A percentile compares a stretch with the other conserved stretches of the same genome.
phyloP scores from a whole-genome alignment of 2,888 invertebrate species.

The Drosophila sordidula region DNA sequence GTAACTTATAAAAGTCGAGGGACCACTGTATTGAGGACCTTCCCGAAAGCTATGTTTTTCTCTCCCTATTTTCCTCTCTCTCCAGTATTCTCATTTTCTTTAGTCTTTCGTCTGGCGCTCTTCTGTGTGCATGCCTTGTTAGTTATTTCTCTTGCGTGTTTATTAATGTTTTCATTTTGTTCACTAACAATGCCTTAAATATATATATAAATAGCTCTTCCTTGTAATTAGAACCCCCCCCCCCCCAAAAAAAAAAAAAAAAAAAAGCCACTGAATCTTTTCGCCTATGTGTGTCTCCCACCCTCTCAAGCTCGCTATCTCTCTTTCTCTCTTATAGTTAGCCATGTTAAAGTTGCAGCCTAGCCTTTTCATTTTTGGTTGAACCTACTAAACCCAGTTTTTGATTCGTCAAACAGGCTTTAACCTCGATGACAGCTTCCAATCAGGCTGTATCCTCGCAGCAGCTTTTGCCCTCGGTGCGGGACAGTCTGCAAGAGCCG shows the following conservation, averaged over 20 bases:
- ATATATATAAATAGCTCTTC: constrained; percentile 12
- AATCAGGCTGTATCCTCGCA: constrained; percentile 87
- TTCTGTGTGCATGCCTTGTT: constrained; percentile 55
- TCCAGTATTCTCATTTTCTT: constrained; percentile 11
- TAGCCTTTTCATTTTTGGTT: background rate
- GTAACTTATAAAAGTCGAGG: too few relatives aligned
- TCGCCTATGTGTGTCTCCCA: background rate
- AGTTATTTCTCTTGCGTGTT: constrained; percentile 12
- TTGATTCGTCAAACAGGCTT: constrained; percentile 72
- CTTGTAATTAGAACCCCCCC: constrained; percentile 12
- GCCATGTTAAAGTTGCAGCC: constrained; percentile 52
- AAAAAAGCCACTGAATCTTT: background rate
- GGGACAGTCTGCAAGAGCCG: constrained; percentile 88
- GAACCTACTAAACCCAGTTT: constrained; percentile 18
- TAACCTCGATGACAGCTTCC: constrained; percentile 87
- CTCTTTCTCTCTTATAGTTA: constrained; percentile 49
- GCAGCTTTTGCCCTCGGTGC: constrained; percentile 88
- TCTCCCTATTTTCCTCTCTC: background rate
- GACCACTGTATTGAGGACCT: too few relatives aligned
- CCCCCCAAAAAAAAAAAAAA: background rate
- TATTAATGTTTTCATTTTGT: constrained; percentile 2
- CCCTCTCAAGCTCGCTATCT: constrained; percentile 11
- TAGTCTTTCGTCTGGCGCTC: constrained; percentile 21
- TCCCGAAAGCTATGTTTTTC: too few relatives aligned
- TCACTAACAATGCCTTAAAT: background rate